These are phyloP conservation scores for Calephelis nemesis DNA, from an alignment of 1,140 invertebrate genomes.

Conservation along the genomic window DNA sequence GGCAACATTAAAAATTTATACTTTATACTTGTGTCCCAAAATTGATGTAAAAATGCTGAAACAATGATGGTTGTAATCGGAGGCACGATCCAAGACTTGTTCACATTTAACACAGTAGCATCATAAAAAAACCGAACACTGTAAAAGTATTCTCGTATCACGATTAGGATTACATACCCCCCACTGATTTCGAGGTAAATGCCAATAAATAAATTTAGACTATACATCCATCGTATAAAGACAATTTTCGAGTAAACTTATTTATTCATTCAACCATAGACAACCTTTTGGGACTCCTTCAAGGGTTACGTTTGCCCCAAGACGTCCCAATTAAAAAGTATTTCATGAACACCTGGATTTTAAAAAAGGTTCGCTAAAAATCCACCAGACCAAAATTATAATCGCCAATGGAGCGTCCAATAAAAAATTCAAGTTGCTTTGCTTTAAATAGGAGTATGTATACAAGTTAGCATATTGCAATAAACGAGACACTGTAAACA, in stretches of 20 bases:
- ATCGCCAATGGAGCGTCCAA: slow-evolving; percentile 65
- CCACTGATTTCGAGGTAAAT: slow-evolving; percentile 26
- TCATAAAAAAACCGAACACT: neutral
- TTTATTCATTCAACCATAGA: slow-evolving; percentile 11
- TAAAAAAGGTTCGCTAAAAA: slow-evolving; percentile 17
- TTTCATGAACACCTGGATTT: slow-evolving; percentile 55
- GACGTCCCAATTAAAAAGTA: slow-evolving; percentile 59
- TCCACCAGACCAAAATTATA: slow-evolving; percentile 53
- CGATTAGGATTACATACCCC: slow-evolving; percentile 29
- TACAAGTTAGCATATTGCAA: neutral
- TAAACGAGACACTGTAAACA: no score
- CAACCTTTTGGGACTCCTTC: slow-evolving; percentile 30
- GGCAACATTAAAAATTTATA: no score
- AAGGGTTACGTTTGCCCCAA: slow-evolving; percentile 33
- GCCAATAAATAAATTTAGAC: neutral
- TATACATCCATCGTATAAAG: slow-evolving; percentile 12
- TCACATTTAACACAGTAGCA: no score
- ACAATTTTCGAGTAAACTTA: neutral
- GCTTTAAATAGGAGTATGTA: no score
- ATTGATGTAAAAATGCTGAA: no score
- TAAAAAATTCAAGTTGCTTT: no score
- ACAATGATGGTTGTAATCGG: no score
- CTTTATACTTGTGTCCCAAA: no score
- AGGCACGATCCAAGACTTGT: no score
- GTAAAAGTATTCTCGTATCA: slow-evolving; percentile 19